Percentiles rank a stretch among this genome's conserved stretches.
These are phyloP conservation scores for Arizona elegans DNA, from an alignment of 2,113 vertebrate species.

Conservation along the genomic window DNA sequence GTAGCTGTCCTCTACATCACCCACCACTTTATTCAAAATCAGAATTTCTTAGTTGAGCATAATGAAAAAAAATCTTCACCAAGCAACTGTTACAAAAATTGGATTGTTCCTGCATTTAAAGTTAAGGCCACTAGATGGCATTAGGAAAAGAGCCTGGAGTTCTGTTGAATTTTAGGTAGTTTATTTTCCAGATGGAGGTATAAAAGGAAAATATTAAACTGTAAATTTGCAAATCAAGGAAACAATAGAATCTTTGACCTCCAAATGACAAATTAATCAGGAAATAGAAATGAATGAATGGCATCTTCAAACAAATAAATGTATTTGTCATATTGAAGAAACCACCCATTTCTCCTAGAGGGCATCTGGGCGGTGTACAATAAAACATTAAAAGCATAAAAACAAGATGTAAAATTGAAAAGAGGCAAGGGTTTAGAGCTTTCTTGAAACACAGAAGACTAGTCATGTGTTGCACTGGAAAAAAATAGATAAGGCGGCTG, in stretches of 20 bases:
- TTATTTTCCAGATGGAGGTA: neutral
- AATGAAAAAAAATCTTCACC: neutral
- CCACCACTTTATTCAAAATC: conserved; percentile 40
- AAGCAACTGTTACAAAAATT: neutral
- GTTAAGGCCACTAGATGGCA: conserved; percentile 50
- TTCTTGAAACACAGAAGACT: neutral
- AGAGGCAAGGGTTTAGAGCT: neutral
- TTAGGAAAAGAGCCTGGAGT: conserved; percentile 10
- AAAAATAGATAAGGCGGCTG: neutral
- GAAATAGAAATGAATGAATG: conserved; percentile 6
- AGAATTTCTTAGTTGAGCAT: conserved; percentile 15
- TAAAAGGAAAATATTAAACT: neutral
- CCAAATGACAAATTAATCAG: neutral
- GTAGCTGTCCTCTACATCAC: neutral
- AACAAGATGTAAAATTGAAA: neutral
- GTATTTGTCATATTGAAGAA: neutral
- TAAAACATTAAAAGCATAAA: neutral
- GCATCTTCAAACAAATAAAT: neutral
- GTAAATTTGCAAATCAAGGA: neutral
- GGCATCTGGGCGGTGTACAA: neutral
- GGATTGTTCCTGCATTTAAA: neutral
- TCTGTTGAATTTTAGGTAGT: neutral
- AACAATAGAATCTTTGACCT: neutral
- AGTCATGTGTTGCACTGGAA: neutral
- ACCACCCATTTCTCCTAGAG: neutral